phyloP scores from a whole-genome alignment of 2,797 vertebrate species.

The Enteromius viviparus region DNA sequence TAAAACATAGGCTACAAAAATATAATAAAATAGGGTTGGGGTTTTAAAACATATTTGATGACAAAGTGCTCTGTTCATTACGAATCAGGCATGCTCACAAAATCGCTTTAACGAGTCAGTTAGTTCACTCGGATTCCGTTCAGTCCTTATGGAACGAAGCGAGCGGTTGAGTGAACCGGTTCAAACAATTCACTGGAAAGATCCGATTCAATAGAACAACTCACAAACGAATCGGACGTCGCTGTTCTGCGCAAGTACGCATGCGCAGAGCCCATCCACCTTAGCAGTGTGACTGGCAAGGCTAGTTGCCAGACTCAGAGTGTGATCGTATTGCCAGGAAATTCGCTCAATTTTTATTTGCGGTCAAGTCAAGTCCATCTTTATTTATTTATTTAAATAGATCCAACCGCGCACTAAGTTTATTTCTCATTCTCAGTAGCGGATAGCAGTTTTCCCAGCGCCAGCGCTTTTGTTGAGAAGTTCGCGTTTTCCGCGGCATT shows the following conservation, averaged over 20 bases:
- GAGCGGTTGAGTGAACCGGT: not conserved
- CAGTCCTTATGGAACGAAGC: not conserved
- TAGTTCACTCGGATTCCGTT: not conserved
- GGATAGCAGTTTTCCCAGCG: not conserved
- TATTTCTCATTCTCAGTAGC: no score
- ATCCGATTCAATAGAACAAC: not conserved
- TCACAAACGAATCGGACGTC: not conserved
- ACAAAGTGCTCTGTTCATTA: not conserved
- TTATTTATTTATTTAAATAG: not conserved
- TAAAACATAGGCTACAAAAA: not conserved
- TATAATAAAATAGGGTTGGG: not conserved
- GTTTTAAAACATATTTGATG: not conserved
- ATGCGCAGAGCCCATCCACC: conserved; percentile 30
- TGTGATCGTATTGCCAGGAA: not conserved
- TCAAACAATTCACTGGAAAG: not conserved
- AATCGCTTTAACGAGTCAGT: not conserved
- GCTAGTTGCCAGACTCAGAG: conserved; percentile 39
- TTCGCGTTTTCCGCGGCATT: conserved; percentile 59
- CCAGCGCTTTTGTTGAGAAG: conserved; percentile 47
- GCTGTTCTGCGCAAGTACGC: conserved; percentile 56
- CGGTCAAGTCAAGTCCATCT: not conserved
- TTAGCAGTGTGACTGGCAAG: conserved; percentile 45
- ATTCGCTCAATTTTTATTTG: not conserved
- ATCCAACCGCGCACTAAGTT: not conserved
- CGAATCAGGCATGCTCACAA: not conserved